Conservation (phyloP, 2,888 invertebrate genomes). For the Zaprionus bogoriensis region DNA sequence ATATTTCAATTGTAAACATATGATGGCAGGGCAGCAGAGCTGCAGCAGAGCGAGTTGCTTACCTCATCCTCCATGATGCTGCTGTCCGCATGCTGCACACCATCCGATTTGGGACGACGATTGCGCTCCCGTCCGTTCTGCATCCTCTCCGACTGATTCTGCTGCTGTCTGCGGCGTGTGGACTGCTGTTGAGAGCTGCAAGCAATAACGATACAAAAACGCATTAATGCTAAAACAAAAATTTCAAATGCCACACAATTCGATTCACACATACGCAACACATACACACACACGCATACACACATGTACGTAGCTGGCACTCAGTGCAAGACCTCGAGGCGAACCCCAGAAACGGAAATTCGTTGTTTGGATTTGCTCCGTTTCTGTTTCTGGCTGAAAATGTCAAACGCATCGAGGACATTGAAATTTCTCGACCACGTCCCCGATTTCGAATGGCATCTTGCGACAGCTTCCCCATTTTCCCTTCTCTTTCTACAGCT, state of each 20-base stretch:
- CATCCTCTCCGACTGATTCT: slow-evolving; percentile 68
- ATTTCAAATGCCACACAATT: slow-evolving; percentile 28
- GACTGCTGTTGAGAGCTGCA: slow-evolving; percentile 75
- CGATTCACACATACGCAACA: slow-evolving; percentile 15
- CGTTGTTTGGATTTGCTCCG: slow-evolving; percentile 40
- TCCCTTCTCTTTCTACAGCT: background rate
- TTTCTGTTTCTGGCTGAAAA: slow-evolving; percentile 31
- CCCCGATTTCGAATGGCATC: slow-evolving; percentile 31
- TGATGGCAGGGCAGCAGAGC: slow-evolving; percentile 17
- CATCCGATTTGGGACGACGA: slow-evolving; percentile 81
- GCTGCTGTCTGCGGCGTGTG: slow-evolving; percentile 77
- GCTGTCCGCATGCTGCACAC: slow-evolving; percentile 81
- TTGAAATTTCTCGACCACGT: slow-evolving; percentile 37
- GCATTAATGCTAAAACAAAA: slow-evolving; percentile 30
- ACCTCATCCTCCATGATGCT: slow-evolving; percentile 83
- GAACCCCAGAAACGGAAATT: slow-evolving; percentile 30
- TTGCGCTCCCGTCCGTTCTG: slow-evolving; percentile 80
- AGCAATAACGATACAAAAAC: slow-evolving; percentile 3
- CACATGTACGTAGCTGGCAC: slow-evolving; percentile 17
- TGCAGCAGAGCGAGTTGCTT: slow-evolving; percentile 38
- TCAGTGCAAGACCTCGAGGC: slow-evolving; percentile 20
- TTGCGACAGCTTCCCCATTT: slow-evolving; percentile 8
- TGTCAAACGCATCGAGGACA: slow-evolving; percentile 52
- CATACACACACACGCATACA: slow-evolving; percentile 13
- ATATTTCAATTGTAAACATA: slow-evolving; percentile 54